A percentile compares a stretch with the other conserved stretches of the same genome.
Conservation (phyloP, 2,888 invertebrate species). For the Hetaerina titia region DNA sequence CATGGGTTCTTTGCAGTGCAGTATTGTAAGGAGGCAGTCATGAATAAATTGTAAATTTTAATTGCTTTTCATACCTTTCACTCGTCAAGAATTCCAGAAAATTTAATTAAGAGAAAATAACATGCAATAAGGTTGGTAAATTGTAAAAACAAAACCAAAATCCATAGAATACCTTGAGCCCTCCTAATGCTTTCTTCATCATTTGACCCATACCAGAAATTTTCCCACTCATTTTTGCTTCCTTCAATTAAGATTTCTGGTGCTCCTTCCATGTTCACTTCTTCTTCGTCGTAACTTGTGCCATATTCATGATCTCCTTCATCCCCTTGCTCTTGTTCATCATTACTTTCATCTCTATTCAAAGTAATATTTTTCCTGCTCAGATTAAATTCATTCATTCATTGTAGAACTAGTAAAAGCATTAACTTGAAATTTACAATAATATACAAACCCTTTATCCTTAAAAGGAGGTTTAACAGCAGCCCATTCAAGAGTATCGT, state of each 20-base stretch:
- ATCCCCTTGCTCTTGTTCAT: neutral
- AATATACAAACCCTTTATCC: neutral
- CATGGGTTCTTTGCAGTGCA: no score
- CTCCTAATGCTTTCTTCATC: slow-evolving; percentile 80
- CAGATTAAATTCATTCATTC: neutral
- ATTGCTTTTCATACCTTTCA: no score
- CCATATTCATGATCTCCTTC: neutral
- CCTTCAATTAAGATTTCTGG: neutral
- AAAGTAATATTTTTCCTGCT: neutral
- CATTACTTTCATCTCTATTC: neutral
- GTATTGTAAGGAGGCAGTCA: no score
- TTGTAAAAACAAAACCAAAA: neutral
- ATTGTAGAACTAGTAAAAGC: neutral
- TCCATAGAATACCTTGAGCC: slow-evolving; percentile 77
- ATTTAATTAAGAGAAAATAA: neutral
- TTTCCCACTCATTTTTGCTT: neutral
- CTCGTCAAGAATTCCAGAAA: neutral
- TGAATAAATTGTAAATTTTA: no score
- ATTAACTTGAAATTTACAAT: neutral
- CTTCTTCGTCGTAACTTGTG: neutral
- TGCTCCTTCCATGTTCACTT: neutral
- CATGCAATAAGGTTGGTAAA: no score
- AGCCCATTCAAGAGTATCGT: slow-evolving; percentile 54
- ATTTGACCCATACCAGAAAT: slow-evolving; percentile 82
- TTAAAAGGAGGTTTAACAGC: slow-evolving; percentile 49